Conservation (phyloP, 2,888 invertebrate species). For the Apodemia hepburni region DNA sequence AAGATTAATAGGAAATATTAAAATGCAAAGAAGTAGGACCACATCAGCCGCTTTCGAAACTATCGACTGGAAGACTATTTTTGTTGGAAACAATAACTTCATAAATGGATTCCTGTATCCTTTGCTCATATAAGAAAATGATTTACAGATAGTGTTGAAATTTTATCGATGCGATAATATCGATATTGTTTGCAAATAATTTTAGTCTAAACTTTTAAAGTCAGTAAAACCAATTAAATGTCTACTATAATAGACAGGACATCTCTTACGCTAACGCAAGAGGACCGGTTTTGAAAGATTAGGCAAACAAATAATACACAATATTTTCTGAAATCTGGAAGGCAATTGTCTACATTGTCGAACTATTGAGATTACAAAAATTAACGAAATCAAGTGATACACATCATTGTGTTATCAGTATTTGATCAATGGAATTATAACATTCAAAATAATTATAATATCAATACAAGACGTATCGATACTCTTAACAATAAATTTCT, state of each 20-base stretch:
- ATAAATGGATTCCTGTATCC: neutral
- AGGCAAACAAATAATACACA: neutral
- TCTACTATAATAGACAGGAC: neutral
- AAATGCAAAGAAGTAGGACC: constrained; percentile 47
- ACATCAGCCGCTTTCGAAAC: constrained; percentile 41
- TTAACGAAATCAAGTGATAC: neutral
- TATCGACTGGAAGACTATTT: constrained; percentile 69
- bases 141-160: neutral
- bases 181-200: neutral
- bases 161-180: neutral
- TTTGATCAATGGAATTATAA: too few relatives aligned
- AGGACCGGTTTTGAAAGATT: neutral
- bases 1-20: constrained; percentile 39
- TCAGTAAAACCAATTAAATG: neutral
- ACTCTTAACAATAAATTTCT: neutral
- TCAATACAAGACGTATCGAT: too few relatives aligned
- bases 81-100: constrained; percentile 34
- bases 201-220: neutral
- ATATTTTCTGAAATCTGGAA: neutral
- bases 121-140: neutral
- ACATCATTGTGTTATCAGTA: neutral
- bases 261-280: neutral
- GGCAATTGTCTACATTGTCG: neutral
- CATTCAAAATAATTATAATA: too few relatives aligned
- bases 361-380: neutral